A percentile compares a stretch with the other conserved stretches of the same genome.
Conservation (phyloP, 37 sponge, comb jelly and placozoan species). For the Tethya wilhelma region DNA sequence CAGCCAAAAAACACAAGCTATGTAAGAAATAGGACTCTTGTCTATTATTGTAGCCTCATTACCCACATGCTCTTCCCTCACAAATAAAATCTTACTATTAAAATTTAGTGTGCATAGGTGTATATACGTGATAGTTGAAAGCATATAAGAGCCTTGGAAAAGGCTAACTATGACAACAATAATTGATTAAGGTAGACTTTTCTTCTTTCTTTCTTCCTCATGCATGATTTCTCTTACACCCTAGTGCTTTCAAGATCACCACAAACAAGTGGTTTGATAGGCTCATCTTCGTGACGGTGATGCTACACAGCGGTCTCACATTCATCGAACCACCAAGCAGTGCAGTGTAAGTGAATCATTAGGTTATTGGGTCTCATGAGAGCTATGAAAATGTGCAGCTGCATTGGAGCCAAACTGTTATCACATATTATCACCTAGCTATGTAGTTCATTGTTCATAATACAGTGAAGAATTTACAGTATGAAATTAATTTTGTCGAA, state of each 20-base stretch:
- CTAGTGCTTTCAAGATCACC: constrained; percentile 48
- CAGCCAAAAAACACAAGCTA: no score
- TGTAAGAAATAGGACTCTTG: no score
- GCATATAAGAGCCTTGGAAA: no score
- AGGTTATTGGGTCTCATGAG: neutral
- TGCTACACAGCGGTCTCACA: constrained; percentile 50
- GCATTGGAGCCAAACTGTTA: no score
- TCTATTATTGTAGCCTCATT: no score
- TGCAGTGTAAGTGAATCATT: constrained; percentile 20
- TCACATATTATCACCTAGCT: neutral
- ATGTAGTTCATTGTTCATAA: no score
- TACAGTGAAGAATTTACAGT: no score
- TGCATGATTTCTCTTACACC: neutral
- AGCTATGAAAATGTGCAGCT: neutral
- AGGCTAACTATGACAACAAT: neutral
- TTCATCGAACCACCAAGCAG: constrained; percentile 69
- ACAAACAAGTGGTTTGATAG: constrained; percentile 59
- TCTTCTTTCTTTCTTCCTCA: neutral
- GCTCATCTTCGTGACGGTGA: constrained; percentile 39
- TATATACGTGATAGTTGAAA: no score
- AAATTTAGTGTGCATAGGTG: neutral
- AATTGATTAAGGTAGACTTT: neutral
- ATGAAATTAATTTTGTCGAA: no score
- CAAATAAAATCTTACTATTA: no score
- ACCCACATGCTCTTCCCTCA: no score